Percentiles rank a stretch among this genome's conserved stretches.
Conservation (phyloP, 2,888 invertebrate species). For the Chalcosyrphus nemorum region DNA sequence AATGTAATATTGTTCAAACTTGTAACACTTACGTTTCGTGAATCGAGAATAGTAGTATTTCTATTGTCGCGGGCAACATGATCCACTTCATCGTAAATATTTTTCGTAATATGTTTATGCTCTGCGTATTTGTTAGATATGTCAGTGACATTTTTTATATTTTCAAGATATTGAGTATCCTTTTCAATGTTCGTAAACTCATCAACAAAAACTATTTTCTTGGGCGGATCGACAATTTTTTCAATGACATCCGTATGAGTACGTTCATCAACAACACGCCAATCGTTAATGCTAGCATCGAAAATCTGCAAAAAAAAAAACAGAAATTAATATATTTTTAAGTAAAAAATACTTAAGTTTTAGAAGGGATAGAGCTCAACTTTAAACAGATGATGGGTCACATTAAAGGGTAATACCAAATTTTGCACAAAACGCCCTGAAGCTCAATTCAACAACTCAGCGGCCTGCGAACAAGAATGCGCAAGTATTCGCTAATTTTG, state of each 20-base stretch:
- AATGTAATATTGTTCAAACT: no score
- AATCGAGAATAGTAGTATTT: constrained; percentile 77
- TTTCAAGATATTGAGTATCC: constrained; percentile 79
- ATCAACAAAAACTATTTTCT: constrained; percentile 80
- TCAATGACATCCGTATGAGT: constrained; percentile 82
- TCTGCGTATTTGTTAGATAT: constrained; percentile 79
- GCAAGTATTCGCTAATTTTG: no score
- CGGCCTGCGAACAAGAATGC: no score
- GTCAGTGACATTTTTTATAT: constrained; percentile 79
- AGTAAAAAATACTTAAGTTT: no score
- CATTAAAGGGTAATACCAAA: no score
- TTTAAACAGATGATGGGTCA: no score
- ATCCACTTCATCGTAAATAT: constrained; percentile 81
- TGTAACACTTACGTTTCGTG: constrained; percentile 78
- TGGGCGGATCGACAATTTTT: constrained; percentile 81
- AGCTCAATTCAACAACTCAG: no score
- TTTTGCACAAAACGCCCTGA: no score
- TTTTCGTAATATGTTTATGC: constrained; percentile 78
- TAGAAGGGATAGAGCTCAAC: no score
- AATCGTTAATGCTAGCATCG: constrained; percentile 82
- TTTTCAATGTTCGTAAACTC: constrained; percentile 82
- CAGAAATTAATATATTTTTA: neutral
- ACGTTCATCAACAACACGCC: constrained; percentile 82
- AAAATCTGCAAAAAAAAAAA: constrained; percentile 77
- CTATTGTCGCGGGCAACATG: constrained; percentile 76